A percentile compares a stretch with the other conserved stretches of the same genome.
Evolutionary conservation across 2,113 vertebrate genomes (phyloP).

Genomic region (Murina feae): DNA sequence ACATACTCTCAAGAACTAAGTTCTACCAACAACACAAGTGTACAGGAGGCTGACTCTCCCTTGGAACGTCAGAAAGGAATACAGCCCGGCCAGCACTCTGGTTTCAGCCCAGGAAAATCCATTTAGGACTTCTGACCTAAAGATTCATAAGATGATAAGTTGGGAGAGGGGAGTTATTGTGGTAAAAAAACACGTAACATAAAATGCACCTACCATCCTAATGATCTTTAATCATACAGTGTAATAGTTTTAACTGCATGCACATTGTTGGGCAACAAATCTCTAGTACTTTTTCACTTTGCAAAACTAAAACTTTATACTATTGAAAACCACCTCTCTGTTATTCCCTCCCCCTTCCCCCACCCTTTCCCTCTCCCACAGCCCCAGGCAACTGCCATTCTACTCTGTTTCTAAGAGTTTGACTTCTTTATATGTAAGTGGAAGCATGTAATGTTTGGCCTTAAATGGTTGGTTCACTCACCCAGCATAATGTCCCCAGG

Average conservation of each 20-base stretch:
- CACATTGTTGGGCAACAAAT: background rate
- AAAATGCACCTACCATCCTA: background rate
- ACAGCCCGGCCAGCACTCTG: no score
- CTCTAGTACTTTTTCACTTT: background rate
- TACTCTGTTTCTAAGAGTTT: background rate
- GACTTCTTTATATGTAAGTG: background rate
- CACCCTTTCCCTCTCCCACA: fast-evolving
- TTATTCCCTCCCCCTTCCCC: background rate
- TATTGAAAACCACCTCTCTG: background rate
- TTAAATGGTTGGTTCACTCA: background rate
- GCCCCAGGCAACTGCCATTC: background rate
- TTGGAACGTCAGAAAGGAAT: background rate
- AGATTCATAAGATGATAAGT: background rate
- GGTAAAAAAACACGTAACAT: background rate
- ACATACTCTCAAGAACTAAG: background rate
- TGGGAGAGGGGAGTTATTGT: background rate
- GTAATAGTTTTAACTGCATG: background rate
- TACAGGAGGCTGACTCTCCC: background rate
- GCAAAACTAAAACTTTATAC: background rate
- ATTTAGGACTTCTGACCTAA: background rate
- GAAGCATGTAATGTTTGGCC: background rate
- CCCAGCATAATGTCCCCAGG: background rate
- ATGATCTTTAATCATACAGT: background rate
- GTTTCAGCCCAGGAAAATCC: background rate
- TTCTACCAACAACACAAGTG: background rate